These are phyloP conservation scores for Prunella himalayana DNA, from an alignment of 2,113 vertebrate species.

Conservation along the genomic window DNA sequence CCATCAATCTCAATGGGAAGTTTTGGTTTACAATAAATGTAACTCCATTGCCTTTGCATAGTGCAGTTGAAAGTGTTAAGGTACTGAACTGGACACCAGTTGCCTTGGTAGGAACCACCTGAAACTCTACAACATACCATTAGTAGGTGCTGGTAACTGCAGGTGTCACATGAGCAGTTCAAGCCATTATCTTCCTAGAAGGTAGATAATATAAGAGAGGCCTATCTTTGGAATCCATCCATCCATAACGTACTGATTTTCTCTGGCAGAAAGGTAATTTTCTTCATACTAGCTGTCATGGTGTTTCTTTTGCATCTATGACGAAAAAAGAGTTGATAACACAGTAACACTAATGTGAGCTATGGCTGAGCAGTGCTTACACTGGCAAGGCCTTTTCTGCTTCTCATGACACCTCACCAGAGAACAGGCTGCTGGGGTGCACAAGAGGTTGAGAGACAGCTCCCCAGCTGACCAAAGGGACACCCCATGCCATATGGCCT, in stretches of 20 bases:
- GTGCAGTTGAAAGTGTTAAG: background rate
- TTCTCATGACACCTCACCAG: background rate
- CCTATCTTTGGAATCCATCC: background rate
- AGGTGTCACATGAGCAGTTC: fast-evolving
- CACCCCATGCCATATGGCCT: fast-evolving
- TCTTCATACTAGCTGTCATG: background rate
- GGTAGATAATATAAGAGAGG: background rate
- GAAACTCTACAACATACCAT: background rate
- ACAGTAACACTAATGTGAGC: fast-evolving
- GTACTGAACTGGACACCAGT: background rate
- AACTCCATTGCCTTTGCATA: background rate
- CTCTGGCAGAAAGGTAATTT: background rate
- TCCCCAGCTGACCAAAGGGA: background rate
- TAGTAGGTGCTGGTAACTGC: background rate
- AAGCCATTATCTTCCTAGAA: background rate
- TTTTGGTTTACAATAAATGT: background rate
- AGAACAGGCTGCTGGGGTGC: background rate
- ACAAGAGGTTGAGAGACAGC: background rate
- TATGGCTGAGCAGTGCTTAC: background rate
- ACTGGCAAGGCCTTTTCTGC: background rate
- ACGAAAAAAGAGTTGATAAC: background rate
- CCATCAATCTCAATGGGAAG: background rate
- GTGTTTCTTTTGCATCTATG: background rate
- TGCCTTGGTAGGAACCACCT: background rate
- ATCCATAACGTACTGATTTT: background rate